Conservation (phyloP, 2,888 invertebrate genomes). For the Rhyacophila evoluta region DNA sequence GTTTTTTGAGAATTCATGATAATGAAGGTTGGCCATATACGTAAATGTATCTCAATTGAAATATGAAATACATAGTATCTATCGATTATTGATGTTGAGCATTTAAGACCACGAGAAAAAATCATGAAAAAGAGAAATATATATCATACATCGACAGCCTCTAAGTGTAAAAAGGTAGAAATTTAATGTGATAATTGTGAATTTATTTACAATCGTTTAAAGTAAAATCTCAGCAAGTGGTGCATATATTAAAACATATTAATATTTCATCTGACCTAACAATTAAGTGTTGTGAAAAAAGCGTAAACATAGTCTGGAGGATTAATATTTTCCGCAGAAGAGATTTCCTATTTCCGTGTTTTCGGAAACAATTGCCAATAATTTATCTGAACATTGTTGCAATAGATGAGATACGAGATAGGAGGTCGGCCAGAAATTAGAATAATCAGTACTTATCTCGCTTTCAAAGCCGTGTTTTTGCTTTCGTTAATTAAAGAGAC, state of each 20-base stretch:
- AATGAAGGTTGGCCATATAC: too few relatives aligned
- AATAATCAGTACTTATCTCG: not conserved
- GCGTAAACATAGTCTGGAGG: not conserved
- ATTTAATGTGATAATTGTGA: too few relatives aligned
- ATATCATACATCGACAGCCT: too few relatives aligned
- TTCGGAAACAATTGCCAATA: conserved; percentile 24
- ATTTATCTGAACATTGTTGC: conserved; percentile 20
- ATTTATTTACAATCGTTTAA: not conserved
- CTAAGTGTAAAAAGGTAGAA: too few relatives aligned
- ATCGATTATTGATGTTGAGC: too few relatives aligned
- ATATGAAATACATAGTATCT: too few relatives aligned
- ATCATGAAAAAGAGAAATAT: too few relatives aligned
- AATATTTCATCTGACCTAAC: not conserved
- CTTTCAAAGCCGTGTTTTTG: not conserved
- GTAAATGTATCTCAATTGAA: too few relatives aligned
- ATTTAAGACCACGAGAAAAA: too few relatives aligned
- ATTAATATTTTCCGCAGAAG: not conserved
- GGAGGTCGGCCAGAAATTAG: not conserved
- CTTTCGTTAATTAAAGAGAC: not conserved
- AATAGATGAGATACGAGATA: not conserved
- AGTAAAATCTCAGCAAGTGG: not conserved
- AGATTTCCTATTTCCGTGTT: not conserved
- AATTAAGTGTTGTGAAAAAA: not conserved
- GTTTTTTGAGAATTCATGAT: too few relatives aligned
- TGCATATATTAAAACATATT: not conserved